Percentiles rank a stretch among this genome's conserved stretches.
Conservation (phyloP, 2,113 vertebrate genomes). For the Grammomys surdaster region DNA sequence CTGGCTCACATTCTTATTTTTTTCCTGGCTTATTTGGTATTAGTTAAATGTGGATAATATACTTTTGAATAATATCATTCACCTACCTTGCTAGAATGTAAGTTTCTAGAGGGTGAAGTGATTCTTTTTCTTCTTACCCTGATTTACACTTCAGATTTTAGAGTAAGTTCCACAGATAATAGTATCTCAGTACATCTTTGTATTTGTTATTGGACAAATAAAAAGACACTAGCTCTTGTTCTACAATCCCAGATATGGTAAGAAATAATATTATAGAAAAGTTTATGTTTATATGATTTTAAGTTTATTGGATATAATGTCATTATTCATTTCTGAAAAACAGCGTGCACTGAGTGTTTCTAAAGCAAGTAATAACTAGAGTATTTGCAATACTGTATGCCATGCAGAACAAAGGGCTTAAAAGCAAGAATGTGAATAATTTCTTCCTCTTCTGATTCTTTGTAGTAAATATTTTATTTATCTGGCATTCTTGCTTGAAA, state of each 20-base stretch:
- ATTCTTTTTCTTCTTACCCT: not conserved
- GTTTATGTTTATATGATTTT: not conserved
- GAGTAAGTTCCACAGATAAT: not conserved
- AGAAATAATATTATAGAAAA: not conserved
- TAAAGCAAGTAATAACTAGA: conserved; percentile 39
- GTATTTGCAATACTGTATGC: not conserved
- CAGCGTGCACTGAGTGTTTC: not conserved
- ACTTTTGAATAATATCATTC: not conserved
- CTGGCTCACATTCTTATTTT: not conserved
- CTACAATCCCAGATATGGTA: not conserved
- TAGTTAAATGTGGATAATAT: not conserved
- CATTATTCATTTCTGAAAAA: conserved; percentile 39
- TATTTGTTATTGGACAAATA: not conserved
- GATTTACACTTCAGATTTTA: conserved; percentile 10
- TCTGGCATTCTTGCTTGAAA: not conserved
- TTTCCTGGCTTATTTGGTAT: not conserved
- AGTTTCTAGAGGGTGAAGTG: not conserved
- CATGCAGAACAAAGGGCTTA: conserved; percentile 1
- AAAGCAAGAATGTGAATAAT: not conserved
- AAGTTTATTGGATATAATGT: not conserved
- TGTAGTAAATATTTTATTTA: conserved; percentile 31
- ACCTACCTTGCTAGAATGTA: not conserved
- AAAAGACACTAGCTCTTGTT: conserved; percentile 32
- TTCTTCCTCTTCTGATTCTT: not conserved
- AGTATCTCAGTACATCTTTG: not conserved